Conservation (phyloP, 1,140 invertebrate species). For the Drosophila arizonae region DNA sequence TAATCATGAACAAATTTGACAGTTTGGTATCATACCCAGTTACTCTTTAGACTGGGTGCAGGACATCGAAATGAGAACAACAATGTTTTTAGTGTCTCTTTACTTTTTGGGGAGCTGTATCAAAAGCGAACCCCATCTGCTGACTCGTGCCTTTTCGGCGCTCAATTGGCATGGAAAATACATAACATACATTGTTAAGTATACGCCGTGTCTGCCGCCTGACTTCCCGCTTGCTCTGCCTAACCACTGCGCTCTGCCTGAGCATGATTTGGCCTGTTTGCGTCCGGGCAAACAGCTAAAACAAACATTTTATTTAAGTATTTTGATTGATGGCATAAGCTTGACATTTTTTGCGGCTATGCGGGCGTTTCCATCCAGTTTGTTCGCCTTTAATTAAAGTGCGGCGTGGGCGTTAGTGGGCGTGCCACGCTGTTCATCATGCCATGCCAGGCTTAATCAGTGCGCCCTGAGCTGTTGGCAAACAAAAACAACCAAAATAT, state of each 20-base stretch:
- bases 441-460: slow-evolving; percentile 54
- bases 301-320: slow-evolving; percentile 79
- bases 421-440: slow-evolving; percentile 46
- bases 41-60: not conserved
- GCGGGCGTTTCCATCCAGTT: slow-evolving; percentile 39
- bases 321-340: slow-evolving; percentile 79
- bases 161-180: slow-evolving; percentile 53
- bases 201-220: not conserved
- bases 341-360: slow-evolving; percentile 55
- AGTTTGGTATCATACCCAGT: too few relatives aligned
- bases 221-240: not conserved
- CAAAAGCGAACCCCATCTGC: slow-evolving; percentile 40
- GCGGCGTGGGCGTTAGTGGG: slow-evolving; percentile 34
- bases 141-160: slow-evolving; percentile 24
- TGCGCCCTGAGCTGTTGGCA: slow-evolving; percentile 32
- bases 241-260: not conserved
- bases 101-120: slow-evolving; percentile 53
- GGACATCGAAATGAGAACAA: slow-evolving; percentile 3
- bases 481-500: slow-evolving; percentile 13
- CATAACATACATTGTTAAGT: slow-evolving; percentile 59
- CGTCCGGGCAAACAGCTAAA: slow-evolving; percentile 52
- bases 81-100: slow-evolving; percentile 68
- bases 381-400: slow-evolving; percentile 74
- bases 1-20: too few relatives aligned
- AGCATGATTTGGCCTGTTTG: slow-evolving; percentile 37